phyloP scores from a whole-genome alignment of 2,797 vertebrate genomes.

The Oophaga sylvatica region DNA sequence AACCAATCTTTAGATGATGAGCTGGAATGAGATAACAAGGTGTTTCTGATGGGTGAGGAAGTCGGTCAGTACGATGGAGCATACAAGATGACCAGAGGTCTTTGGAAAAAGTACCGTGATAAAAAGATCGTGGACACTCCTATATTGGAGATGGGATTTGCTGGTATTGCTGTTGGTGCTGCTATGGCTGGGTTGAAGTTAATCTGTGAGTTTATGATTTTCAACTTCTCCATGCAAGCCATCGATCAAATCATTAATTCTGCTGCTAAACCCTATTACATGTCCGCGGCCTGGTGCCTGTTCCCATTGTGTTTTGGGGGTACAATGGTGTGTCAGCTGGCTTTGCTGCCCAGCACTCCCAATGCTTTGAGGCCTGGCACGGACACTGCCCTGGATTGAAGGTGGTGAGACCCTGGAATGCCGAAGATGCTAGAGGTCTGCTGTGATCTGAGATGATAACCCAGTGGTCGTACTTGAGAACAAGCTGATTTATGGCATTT shows the following conservation, averaged over 20 bases:
- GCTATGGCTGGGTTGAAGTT: slow-evolving; percentile 96
- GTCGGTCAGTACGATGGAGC: slow-evolving; percentile 97
- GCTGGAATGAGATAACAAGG: slow-evolving; percentile 91
- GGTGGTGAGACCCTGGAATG: slow-evolving; percentile 92
- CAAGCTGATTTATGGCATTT: slow-evolving; percentile 87
- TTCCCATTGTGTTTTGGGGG: slow-evolving; percentile 93
- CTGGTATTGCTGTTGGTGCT: slow-evolving; percentile 94
- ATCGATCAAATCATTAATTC: slow-evolving; percentile 98
- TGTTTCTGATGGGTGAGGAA: slow-evolving; percentile 94
- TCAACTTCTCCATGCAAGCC: slow-evolving; percentile 99
- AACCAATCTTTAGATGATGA: slow-evolving; percentile 98
- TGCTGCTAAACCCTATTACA: slow-evolving; percentile 94
- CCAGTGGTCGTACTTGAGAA: slow-evolving; percentile 98
- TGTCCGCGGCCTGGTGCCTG: slow-evolving; percentile 84
- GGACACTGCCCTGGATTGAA: slow-evolving; percentile 94
- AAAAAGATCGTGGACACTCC: slow-evolving; percentile 95
- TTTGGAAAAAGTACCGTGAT: slow-evolving; percentile 99
- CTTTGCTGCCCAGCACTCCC: slow-evolving; percentile 91
- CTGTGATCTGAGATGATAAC: slow-evolving; percentile 92
- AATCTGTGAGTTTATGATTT: slow-evolving; percentile 99
- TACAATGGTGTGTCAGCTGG: slow-evolving; percentile 91
- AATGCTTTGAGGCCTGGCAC: slow-evolving; percentile 97
- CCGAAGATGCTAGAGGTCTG: slow-evolving; percentile 92
- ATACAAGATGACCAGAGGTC: slow-evolving; percentile 92
- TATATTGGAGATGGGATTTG: slow-evolving; percentile 97